A percentile compares a stretch with the other conserved stretches of the same genome.
Conservation (phyloP, 2,113 vertebrate species). For the Sander lucioperca region DNA sequence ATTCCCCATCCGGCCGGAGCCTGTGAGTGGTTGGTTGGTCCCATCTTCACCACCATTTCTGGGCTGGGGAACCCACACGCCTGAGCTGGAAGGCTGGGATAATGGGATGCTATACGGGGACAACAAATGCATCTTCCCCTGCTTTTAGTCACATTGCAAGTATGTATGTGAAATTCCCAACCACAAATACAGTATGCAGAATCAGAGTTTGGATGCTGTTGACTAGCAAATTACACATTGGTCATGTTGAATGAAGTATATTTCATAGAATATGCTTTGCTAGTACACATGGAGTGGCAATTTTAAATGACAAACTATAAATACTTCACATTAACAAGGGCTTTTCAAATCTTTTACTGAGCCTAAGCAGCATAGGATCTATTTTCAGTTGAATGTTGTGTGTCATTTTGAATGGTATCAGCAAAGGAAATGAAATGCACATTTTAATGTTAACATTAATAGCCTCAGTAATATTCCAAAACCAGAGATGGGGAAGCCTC, state of each 20-base stretch:
- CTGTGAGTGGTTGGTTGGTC: conserved; percentile 70
- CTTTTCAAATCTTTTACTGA: conserved; percentile 7
- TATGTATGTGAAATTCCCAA: conserved; percentile 66
- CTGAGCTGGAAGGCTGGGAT: conserved; percentile 59
- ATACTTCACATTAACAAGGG: conserved; percentile 26
- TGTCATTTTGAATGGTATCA: conserved; percentile 42
- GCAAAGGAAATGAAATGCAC: conserved; percentile 61
- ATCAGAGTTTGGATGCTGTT: conserved; percentile 46
- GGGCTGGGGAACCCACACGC: conserved; percentile 69
- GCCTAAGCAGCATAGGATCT: not conserved
- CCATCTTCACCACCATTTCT: conserved; percentile 67
- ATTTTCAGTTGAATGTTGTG: conserved; percentile 20
- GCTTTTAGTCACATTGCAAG: conserved; percentile 52
- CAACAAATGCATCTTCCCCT: conserved; percentile 58
- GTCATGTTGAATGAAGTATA: conserved; percentile 8
- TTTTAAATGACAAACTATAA: conserved; percentile 41
- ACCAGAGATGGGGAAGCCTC: conserved; percentile 25
- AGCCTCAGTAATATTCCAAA: conserved; percentile 28
- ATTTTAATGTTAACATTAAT: conserved; percentile 32
- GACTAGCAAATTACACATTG: conserved; percentile 57
- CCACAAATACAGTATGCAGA: conserved; percentile 52
- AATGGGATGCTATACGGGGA: conserved; percentile 69
- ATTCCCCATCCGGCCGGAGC: conserved; percentile 67
- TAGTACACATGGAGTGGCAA: conserved; percentile 25
- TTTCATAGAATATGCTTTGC: conserved; percentile 20